These are phyloP conservation scores for Drosophila arizonae DNA, from an alignment of 1,140 invertebrate genomes.

Conservation along the genomic window DNA sequence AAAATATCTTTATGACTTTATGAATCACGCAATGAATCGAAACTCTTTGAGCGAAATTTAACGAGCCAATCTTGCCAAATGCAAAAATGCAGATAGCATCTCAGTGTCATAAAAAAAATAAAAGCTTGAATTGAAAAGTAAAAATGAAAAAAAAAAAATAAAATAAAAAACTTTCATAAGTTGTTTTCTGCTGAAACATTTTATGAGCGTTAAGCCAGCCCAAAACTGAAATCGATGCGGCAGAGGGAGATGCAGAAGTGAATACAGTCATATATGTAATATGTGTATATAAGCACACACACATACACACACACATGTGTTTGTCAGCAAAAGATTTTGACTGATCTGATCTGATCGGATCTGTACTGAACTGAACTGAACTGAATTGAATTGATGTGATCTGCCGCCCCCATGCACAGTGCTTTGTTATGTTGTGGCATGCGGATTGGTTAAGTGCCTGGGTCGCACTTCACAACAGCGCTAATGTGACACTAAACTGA, in stretches of 20 bases:
- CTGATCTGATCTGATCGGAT: constrained; percentile 15
- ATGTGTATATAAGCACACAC: constrained; percentile 3
- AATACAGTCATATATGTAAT: constrained; percentile 15
- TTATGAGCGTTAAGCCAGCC: constrained; percentile 57
- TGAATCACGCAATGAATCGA: constrained; percentile 51
- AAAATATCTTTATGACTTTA: constrained; percentile 35
- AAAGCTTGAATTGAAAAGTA: constrained; percentile 11
- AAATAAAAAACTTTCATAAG: constrained; percentile 62
- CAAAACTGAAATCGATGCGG: constrained; percentile 19
- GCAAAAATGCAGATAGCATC: constrained; percentile 61
- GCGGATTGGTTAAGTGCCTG: constrained; percentile 25
- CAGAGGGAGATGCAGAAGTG: constrained; percentile 1
- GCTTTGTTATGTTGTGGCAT: not conserved
- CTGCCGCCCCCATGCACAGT: constrained; percentile 42
- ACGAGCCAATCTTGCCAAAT: constrained; percentile 52
- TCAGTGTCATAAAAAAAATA: constrained; percentile 63
- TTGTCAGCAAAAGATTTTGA: not conserved
- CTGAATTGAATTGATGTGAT: constrained; percentile 20
- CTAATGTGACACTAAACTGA: constrained; percentile 81
- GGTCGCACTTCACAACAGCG: constrained; percentile 51
- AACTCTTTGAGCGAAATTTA: constrained; percentile 49
- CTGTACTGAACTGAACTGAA: constrained; percentile 15
- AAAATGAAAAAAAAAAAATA: constrained; percentile 15
- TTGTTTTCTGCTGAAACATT: constrained; percentile 67
- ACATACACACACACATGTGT: not conserved